phyloP scores from a whole-genome alignment of 2,888 invertebrate species.

The Craniophora ligustri region DNA sequence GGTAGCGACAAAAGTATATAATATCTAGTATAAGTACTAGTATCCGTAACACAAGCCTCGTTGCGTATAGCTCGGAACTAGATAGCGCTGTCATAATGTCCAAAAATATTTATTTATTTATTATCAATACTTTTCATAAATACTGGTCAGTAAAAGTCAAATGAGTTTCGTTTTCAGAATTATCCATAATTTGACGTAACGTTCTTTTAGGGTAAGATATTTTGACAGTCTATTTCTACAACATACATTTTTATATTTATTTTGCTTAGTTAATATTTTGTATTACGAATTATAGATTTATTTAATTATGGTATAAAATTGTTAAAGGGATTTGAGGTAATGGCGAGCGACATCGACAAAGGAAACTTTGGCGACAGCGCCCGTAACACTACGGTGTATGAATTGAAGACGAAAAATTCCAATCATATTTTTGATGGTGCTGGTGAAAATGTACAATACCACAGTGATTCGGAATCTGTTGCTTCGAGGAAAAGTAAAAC shows the following conservation, averaged over 20 bases:
- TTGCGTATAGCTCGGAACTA: too few relatives aligned
- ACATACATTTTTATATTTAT: conserved; percentile 58
- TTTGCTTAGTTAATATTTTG: conserved; percentile 49
- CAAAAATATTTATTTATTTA: too few relatives aligned
- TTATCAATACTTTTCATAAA: background rate
- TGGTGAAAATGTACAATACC: conserved; percentile 80
- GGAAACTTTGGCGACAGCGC: conserved; percentile 80
- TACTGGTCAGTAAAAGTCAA: conserved; percentile 41
- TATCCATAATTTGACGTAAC: conserved; percentile 48
- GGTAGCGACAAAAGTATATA: too few relatives aligned
- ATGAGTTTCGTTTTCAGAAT: conserved; percentile 54
- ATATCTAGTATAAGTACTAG: too few relatives aligned
- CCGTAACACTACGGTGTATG: conserved; percentile 61
- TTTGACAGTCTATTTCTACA: conserved; percentile 56
- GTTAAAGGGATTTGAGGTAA: conserved; percentile 59
- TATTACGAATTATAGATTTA: conserved; percentile 31
- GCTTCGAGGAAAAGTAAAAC: conserved; percentile 79
- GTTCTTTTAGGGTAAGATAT: conserved; percentile 59
- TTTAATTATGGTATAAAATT: conserved; percentile 49
- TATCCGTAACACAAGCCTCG: too few relatives aligned
- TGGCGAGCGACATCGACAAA: conserved; percentile 75
- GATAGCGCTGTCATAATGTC: too few relatives aligned
- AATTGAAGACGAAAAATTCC: conserved; percentile 63
- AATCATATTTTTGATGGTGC: conserved; percentile 83
- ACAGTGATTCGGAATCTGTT: conserved; percentile 81